Base-by-base conservation (phyloP, 2,113 vertebrate species). In the Muntiacus reevesi region DNA sequence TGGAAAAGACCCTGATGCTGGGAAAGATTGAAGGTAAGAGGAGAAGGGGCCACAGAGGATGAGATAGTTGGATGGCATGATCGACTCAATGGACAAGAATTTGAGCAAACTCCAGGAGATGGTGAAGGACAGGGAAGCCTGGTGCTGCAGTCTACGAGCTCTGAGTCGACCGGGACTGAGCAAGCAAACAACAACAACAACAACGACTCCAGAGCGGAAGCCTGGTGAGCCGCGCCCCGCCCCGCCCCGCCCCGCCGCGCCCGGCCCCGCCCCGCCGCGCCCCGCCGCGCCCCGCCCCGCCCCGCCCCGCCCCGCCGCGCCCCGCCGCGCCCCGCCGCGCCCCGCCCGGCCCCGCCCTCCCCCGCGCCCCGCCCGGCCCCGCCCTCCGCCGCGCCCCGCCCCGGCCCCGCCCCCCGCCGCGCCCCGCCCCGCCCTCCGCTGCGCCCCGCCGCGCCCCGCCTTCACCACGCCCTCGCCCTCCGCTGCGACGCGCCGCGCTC, bases 161-260 rank as follows among this genome's bases (percentile, higher is more conserved):
- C n/a, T 4, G 33, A 21, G n/a, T 71, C 4, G 0, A 71, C 9
- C 17, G 36, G n/a, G 64, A 36, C 64, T 71, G 64, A 71, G 9
- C n/a, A 71, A 71, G 16, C 17, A 36, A 36, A 71, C 64, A 21
- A 30, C 27, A 43, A 43, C 43, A 2, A 62, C 13, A 7, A 19
- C 55, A 25, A 25, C 23, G 55, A 23, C 17, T 11, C n/a, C 64
- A 36, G 64, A 67, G 64, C 0, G 2, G 21, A 27, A 23, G 21
- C 4, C 27, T 0, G 9, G 1, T 0, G 40, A 78, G 23, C 13
- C 5, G 0, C 57, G 25, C 25, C 25, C 0, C 59, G 59, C 3
- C 28, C 7, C 12, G 14, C 19, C 10, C 11, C 12, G 21, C 52
- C 4, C 1, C 16, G n/a, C 16, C 62, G 0, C 47, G 27, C 54